These are phyloP conservation scores for Heliornis fulica DNA, from an alignment of 2,113 vertebrate genomes.

Conservation along the genomic window DNA sequence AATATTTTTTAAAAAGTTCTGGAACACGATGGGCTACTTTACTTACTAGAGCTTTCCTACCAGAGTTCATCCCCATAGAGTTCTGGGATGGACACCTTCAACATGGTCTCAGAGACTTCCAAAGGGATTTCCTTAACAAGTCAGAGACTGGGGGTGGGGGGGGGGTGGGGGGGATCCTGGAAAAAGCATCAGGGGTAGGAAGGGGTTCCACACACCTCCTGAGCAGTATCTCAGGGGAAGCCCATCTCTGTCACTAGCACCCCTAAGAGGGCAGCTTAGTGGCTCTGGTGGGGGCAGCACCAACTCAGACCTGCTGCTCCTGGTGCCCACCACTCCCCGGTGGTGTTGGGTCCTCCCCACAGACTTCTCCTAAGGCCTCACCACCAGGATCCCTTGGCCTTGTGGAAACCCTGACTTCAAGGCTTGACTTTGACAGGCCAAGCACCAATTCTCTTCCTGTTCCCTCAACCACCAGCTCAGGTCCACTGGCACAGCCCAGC, in stretches of 20 bases:
- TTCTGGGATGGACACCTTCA: accelerated
- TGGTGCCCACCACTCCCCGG: not conserved
- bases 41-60: not conserved
- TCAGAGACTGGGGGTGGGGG: accelerated
- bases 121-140: not conserved
- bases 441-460: not conserved
- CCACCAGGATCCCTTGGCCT: no score
- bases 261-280: accelerated
- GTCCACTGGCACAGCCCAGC: not conserved
- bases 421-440: not conserved
- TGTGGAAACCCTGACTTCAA: accelerated
- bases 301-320: accelerated
- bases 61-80: accelerated
- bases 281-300: not conserved
- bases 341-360: accelerated
- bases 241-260: not conserved
- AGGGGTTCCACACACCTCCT: not conserved
- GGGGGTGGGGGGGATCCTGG: no score
- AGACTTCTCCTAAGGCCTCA: not conserved
- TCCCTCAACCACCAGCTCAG: not conserved
- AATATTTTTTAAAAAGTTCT: not conserved
- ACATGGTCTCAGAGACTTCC: accelerated
- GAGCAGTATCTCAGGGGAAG: not conserved
- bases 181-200: not conserved
- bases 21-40: not conserved